A percentile compares a stretch with the other conserved stretches of the same genome.
Evolutionary conservation across 2,113 vertebrate species (phyloP).

Genomic region (Coturnix japonica): DNA sequence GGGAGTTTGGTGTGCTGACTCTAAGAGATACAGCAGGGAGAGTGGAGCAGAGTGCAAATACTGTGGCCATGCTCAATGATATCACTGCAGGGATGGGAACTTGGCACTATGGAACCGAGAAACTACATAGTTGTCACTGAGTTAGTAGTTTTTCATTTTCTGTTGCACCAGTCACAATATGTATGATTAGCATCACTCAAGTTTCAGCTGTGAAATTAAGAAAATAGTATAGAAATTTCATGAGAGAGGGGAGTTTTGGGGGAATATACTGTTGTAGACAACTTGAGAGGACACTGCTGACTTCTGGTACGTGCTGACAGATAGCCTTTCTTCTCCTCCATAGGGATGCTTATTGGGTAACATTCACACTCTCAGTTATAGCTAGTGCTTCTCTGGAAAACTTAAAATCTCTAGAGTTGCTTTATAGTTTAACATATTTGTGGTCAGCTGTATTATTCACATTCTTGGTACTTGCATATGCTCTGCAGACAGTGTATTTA

Average conservation of each 20-base stretch:
- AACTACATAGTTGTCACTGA: no score
- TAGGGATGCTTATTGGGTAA: background rate
- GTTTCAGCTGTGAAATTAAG: background rate
- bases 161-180: background rate
- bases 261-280: background rate
- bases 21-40: background rate
- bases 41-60: background rate
- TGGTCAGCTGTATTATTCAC: background rate
- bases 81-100: background rate
- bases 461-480: background rate
- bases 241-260: background rate
- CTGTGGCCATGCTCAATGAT: background rate
- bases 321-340: background rate
- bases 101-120: background rate
- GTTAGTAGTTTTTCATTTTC: background rate
- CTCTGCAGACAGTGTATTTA: background rate
- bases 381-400: background rate
- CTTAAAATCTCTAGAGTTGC: background rate
- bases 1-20: background rate
- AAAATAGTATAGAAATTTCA: background rate
- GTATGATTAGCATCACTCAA: background rate
- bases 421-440: background rate
- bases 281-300: background rate
- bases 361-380: background rate
- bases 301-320: background rate